Conservation (phyloP, 2,113 vertebrate species). For the Phyllostomus discolor region DNA sequence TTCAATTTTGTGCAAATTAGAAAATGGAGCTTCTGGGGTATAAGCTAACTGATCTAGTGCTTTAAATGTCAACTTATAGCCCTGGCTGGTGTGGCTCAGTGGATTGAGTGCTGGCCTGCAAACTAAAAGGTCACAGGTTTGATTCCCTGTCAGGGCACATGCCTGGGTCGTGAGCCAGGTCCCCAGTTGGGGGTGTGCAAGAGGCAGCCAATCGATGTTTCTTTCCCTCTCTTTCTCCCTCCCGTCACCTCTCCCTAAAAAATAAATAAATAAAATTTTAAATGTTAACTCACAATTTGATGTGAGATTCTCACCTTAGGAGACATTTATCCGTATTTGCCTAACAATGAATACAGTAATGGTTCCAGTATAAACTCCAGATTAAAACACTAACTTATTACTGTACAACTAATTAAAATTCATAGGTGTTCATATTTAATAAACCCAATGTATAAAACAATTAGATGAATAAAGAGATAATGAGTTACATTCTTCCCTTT, state of each 20-base stretch:
- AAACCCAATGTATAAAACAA: not conserved
- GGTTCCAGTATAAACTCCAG: not conserved
- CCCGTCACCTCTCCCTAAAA: too few relatives aligned
- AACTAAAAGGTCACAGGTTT: too few relatives aligned
- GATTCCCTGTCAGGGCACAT: too few relatives aligned
- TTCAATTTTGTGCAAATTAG: conserved; percentile 28
- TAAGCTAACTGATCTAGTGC: not conserved
- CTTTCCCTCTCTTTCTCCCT: too few relatives aligned
- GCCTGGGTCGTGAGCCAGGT: too few relatives aligned
- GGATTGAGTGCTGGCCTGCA: too few relatives aligned
- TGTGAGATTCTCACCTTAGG: conserved; percentile 1
- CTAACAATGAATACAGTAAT: not conserved
- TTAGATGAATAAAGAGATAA: not conserved
- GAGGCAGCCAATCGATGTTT: too few relatives aligned
- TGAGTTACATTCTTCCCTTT: not conserved
- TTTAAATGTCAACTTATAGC: conserved; percentile 41
- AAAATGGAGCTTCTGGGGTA: not conserved
- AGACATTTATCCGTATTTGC: conserved; percentile 27
- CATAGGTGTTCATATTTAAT: not conserved
- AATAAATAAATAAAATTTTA: not conserved
- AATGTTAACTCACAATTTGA: conserved; percentile 30
- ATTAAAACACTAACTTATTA: conserved; percentile 23
- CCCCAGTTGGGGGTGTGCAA: too few relatives aligned
- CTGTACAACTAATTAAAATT: conserved; percentile 13
- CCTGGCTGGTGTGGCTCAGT: too few relatives aligned